phyloP scores from a whole-genome alignment of 2,888 invertebrate genomes.

The Coenonympha glycerion region DNA sequence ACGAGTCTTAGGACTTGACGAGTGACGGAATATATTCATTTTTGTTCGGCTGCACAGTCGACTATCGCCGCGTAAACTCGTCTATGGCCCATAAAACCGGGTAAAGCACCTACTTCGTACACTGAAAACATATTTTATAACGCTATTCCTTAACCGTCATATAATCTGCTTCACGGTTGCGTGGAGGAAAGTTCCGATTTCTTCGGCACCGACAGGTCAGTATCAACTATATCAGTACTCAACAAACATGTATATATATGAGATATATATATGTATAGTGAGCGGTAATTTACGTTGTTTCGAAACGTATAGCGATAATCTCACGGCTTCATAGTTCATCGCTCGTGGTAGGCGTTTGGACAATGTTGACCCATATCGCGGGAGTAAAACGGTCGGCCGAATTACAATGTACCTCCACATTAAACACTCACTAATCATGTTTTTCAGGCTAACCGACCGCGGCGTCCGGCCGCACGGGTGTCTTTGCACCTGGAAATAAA shows the following conservation, averaged over 20 bases:
- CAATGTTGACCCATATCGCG: constrained; percentile 40
- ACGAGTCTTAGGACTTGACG: neutral
- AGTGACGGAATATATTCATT: neutral
- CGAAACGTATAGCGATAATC: constrained; percentile 30
- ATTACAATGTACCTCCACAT: constrained; percentile 43
- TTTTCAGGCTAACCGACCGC: constrained; percentile 24
- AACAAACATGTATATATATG: too few relatives aligned
- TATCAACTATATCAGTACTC: too few relatives aligned
- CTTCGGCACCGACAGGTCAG: constrained; percentile 1
- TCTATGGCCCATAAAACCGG: constrained; percentile 19
- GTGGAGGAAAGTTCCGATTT: constrained; percentile 14
- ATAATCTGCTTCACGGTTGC: constrained; percentile 13
- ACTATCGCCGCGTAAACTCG: constrained; percentile 18
- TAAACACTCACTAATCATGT: constrained; percentile 41
- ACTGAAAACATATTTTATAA: constrained; percentile 21
- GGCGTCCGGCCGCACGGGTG: constrained; percentile 24
- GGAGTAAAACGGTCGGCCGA: constrained; percentile 30
- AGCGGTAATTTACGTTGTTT: constrained; percentile 31
- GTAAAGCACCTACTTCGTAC: constrained; percentile 19
- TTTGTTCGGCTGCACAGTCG: constrained; percentile 1
- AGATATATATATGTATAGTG: too few relatives aligned
- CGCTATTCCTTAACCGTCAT: constrained; percentile 16
- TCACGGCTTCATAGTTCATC: constrained; percentile 46
- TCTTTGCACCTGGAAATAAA: constrained; percentile 21
- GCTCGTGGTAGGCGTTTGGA: constrained; percentile 38